Conservation (phyloP, 2,113 vertebrate genomes). For the Rhynchomys soricoides region DNA sequence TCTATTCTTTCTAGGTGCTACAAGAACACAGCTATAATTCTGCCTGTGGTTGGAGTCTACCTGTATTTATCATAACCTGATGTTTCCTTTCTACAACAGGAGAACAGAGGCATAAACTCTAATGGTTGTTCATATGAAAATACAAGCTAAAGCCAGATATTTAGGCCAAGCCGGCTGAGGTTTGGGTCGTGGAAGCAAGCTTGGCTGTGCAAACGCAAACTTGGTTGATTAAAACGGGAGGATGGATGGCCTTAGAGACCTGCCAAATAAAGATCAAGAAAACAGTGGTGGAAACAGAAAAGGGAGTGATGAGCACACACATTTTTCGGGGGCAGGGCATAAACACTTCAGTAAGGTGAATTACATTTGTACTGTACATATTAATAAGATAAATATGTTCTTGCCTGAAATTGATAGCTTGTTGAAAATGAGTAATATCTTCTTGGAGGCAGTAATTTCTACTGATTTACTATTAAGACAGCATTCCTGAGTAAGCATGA, state of each 20-base stretch:
- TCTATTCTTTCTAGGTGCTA: background rate
- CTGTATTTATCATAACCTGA: background rate
- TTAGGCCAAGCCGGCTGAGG: background rate
- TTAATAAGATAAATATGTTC: slow-evolving; percentile 78
- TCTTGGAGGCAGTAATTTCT: slow-evolving; percentile 71
- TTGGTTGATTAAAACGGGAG: background rate
- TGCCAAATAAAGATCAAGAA: background rate
- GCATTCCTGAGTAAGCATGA: slow-evolving; percentile 70
- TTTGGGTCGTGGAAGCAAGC: background rate
- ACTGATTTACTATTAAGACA: slow-evolving; percentile 78
- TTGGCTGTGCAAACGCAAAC: background rate
- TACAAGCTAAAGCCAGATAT: background rate
- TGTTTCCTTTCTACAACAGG: slow-evolving; percentile 28
- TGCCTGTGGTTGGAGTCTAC: background rate
- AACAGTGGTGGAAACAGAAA: background rate
- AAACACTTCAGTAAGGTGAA: slow-evolving; percentile 64
- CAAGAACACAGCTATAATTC: background rate
- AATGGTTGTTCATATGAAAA: background rate
- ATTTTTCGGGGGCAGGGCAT: background rate
- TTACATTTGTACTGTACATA: slow-evolving; percentile 67
- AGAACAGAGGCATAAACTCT: background rate
- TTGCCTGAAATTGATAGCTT: slow-evolving; percentile 66
- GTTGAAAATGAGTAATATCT: slow-evolving; percentile 71
- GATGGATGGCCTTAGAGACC: background rate
- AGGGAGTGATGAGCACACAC: background rate